A percentile compares a stretch with the other conserved stretches of the same genome.
Evolutionary conservation across 2,888 invertebrate genomes (phyloP).

Genomic region (Eupithecia insigniata): DNA sequence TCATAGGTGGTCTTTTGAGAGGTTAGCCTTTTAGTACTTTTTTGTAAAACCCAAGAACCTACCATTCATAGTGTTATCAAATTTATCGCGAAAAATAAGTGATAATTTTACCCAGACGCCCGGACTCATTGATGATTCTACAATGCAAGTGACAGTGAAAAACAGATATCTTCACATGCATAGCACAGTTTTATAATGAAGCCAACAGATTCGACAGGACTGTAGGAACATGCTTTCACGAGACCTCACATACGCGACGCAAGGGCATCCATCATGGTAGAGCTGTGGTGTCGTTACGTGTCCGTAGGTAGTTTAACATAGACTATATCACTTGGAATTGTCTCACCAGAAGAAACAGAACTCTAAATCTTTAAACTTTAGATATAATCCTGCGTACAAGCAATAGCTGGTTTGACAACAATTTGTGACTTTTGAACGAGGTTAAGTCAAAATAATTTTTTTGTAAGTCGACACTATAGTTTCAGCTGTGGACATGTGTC

Average conservation of each 20-base stretch:
- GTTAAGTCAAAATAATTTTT: constrained; percentile 14
- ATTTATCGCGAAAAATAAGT: constrained; percentile 3
- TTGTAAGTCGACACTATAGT: constrained; percentile 6
- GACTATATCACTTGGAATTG: constrained; percentile 15
- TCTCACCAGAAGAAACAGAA: neutral
- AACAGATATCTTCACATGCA: constrained; percentile 9
- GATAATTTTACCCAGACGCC: neutral
- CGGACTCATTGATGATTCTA: neutral
- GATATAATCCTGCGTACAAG: neutral
- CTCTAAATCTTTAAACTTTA: constrained; percentile 8
- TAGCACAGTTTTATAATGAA: constrained; percentile 27
- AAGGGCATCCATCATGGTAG: constrained; percentile 80
- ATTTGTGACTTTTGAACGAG: neutral
- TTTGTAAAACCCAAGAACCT: neutral
- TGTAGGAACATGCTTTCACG: constrained; percentile 57
- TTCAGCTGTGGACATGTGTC: constrained; percentile 64
- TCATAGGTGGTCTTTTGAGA: constrained; percentile 5
- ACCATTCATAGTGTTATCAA: neutral
- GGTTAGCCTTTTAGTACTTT: neutral
- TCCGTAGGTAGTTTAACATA: constrained; percentile 58
- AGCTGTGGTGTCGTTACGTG: constrained; percentile 69
- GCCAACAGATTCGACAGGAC: constrained; percentile 39
- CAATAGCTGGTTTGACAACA: neutral
- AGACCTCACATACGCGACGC: constrained; percentile 69
- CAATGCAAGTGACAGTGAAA: neutral